A percentile compares a stretch with the other conserved stretches of the same genome.
phyloP scores from a whole-genome alignment of 1,140 invertebrate genomes.

The Drosophila albomicans region DNA sequence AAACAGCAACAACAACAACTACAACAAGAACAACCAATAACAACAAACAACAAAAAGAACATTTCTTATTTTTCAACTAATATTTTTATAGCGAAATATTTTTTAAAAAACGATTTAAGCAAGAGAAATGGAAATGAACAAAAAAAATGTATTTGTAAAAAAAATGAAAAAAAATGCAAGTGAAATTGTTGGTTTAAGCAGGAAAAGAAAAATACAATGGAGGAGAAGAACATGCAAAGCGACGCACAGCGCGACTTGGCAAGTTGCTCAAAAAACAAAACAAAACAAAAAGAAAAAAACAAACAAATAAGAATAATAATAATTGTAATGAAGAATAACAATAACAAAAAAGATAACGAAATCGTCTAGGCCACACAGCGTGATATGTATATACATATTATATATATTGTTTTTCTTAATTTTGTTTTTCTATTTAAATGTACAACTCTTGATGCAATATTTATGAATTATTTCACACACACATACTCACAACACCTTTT shows the following conservation, averaged over 20 bases:
- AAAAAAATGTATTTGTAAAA: constrained; percentile 64
- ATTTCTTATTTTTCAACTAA: constrained; percentile 81
- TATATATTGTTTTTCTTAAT: constrained; percentile 28
- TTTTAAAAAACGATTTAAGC: constrained; percentile 73
- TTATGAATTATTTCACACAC: constrained; percentile 50
- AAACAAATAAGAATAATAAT: constrained; percentile 20
- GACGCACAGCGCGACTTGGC: constrained; percentile 69
- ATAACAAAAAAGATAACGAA: constrained; percentile 49
- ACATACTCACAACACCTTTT: constrained; percentile 32
- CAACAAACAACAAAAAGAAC: constrained; percentile 36
- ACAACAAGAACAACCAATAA: constrained; percentile 64
- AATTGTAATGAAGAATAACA: constrained; percentile 30
- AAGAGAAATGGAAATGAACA: constrained; percentile 49
- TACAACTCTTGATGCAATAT: constrained; percentile 50
- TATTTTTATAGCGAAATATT: constrained; percentile 80
- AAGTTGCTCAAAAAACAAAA: constrained; percentile 60
- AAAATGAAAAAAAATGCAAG: constrained; percentile 29
- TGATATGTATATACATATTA: constrained; percentile 72
- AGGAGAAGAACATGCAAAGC: constrained; percentile 57
- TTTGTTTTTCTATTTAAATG: constrained; percentile 36
- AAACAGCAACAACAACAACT: constrained; percentile 41
- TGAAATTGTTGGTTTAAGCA: constrained; percentile 60
- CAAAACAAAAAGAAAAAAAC: constrained; percentile 30
- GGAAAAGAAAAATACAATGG: neutral
- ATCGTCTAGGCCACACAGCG: constrained; percentile 69